Conservation (phyloP, 1,140 invertebrate genomes). For the Drosophila lacertosa region DNA sequence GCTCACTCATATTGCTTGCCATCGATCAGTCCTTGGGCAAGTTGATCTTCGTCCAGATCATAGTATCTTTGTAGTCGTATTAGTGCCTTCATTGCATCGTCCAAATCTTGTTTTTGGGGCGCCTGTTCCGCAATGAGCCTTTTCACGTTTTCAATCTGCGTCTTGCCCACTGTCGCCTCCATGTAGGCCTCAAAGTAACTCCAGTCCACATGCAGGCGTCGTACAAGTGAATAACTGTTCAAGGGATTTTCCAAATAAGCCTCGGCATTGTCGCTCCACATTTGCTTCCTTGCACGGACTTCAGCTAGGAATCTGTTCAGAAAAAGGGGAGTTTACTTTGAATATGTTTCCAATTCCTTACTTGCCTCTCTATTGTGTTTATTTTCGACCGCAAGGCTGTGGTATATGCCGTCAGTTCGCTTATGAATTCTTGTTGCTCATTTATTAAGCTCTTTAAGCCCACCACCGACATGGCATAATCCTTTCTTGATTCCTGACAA, state of each 20-base stretch:
- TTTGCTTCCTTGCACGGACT: slow-evolving; percentile 3
- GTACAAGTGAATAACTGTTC: slow-evolving; percentile 34
- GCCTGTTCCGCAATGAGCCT: background rate
- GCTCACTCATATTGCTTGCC: slow-evolving; percentile 39
- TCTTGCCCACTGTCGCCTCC: background rate
- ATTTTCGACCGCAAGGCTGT: slow-evolving; percentile 26
- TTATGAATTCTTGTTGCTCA: slow-evolving; percentile 18
- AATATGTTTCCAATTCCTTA: background rate
- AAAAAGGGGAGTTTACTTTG: background rate
- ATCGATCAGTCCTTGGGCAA: slow-evolving; percentile 27
- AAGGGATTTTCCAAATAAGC: slow-evolving; percentile 45
- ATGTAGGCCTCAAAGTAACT: slow-evolving; percentile 41
- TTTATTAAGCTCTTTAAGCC: slow-evolving; percentile 20
- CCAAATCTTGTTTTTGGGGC: slow-evolving; percentile 15
- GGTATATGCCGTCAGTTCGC: slow-evolving; percentile 23
- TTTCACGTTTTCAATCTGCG: slow-evolving; percentile 2
- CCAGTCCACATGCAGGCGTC: slow-evolving; percentile 57
- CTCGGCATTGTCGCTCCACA: background rate
- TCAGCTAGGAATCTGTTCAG: slow-evolving; percentile 24
- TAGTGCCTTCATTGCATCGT: slow-evolving; percentile 28
- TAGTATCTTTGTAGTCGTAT: slow-evolving; percentile 20
- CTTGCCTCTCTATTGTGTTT: slow-evolving; percentile 25
- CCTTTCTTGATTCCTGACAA: background rate
- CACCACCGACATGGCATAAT: slow-evolving; percentile 25
- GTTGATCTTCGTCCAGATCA: slow-evolving; percentile 17